Evolutionary conservation across 2,888 invertebrate genomes (phyloP), one percentile per base, ranked within the genome.

Genomic region (Brenthis ino): DNA sequence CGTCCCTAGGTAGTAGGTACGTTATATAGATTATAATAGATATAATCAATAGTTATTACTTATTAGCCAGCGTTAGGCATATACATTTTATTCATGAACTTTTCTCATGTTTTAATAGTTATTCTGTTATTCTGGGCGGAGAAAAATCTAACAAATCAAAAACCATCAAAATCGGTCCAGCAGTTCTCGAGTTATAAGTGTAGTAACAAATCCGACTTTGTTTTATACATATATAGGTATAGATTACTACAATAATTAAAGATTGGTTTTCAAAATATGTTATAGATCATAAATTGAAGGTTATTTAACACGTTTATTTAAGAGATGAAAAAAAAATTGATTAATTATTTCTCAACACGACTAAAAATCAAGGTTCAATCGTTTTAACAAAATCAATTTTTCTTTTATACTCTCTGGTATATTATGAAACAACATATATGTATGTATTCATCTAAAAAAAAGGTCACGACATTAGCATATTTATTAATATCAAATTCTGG

Each of bases 401-500:
- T 68, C 64, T 68, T 60, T 57, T 64, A 68, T 24, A 55, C 43
- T 55, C 16, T 43, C 58, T 57, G 61, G 67, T 72, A 65, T 68
- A 51, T 72, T 67, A 60, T 56, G 54, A 55, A 58, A 68, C 58
- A 65, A 70, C 58, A 61, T 65, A 66, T 70, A 66, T 65, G 63
- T 70, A 66, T 65, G 57, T 47, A 72, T 70, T 50, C n/a, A 50
- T 65, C 37, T 65, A 66, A 65, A 75, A 37, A 16, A 72, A 75
- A 75, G 75, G 75, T 75, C 73, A 43, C 37, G 73, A 65, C 60
- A 74, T 75, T 75, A 70, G 57, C 70, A 74, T 74, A 74, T 71
- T 65, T 71, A 74, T 72, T 56, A 67, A 68, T 14, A 56, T 68
- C 58, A 65, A 65, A 71, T 68, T 66, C 65, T 3, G 6, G 37